These are phyloP conservation scores for Calliopum simillimum DNA, from an alignment of 2,888 invertebrate species.

Conservation along the genomic window DNA sequence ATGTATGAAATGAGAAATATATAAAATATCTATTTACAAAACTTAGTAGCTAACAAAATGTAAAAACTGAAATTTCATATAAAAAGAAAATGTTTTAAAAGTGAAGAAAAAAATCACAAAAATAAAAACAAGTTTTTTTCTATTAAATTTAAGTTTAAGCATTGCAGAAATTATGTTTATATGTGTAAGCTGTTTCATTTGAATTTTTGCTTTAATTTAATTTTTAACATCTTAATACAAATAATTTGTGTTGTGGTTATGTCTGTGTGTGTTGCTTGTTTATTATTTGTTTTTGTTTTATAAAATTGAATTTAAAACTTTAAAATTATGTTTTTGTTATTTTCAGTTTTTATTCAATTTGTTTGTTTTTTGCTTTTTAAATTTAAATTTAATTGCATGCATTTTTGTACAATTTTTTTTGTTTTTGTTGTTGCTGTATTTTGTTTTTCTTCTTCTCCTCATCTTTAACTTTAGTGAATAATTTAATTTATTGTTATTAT, in stretches of 20 bases:
- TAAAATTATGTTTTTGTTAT: slow-evolving; percentile 31
- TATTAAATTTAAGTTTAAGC: no score
- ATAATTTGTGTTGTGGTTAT: slow-evolving; percentile 7
- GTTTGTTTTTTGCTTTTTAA: slow-evolving; percentile 21
- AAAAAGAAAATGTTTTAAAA: no score
- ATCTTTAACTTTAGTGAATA: slow-evolving; percentile 47
- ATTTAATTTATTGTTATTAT: slow-evolving; percentile 43
- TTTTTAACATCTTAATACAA: no score
- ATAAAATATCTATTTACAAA: no score
- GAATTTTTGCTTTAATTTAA: no score
- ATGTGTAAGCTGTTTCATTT: no score
- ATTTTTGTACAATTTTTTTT: slow-evolving; percentile 45
- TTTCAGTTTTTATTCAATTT: slow-evolving; percentile 14
- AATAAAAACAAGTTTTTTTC: no score
- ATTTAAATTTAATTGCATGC: slow-evolving; percentile 56
- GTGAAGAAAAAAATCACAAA: no score
- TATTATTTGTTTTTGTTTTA: background rate
- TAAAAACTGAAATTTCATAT: no score
- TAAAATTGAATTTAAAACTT: slow-evolving; percentile 41
- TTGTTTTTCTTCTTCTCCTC: slow-evolving; percentile 38
- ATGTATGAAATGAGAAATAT: no score
- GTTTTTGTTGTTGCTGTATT: slow-evolving; percentile 36
- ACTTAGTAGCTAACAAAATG: no score
- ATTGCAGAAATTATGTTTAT: no score
- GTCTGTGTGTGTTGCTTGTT: slow-evolving; percentile 1